Evolutionary conservation across 2,888 invertebrate species (phyloP), one percentile per base, ranked within the genome.

Genomic region (Toxonevra muliebris): DNA sequence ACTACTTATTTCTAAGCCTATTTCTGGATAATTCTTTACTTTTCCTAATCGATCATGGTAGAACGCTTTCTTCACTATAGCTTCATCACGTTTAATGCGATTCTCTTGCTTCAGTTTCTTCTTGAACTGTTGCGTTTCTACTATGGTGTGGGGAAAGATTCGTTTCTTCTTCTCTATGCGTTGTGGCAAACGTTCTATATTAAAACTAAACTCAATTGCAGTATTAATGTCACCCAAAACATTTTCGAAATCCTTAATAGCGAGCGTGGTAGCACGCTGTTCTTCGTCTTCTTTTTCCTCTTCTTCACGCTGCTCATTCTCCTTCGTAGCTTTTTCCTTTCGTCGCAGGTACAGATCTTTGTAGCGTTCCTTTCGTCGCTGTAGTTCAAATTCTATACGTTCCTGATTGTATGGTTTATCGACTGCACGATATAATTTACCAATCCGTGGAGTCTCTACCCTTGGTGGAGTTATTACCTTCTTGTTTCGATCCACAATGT

Each of bases 111-210:
- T 81, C 74, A 83, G 71, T 3, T 75, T 69, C 1, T 72, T 59
- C 58, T 79, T 78, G 1, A 81, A 77, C 1, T 75, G 75, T 53
- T 77, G 71, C 1, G 80, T 77, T 43, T 84, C 83, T 0, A 68
- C 65, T n/a, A 84, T 65, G 0, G 79, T 85, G 54, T 83, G 80
- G 0, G 84, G 85, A 67, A 78, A 84, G 20, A 68, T 74, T 30
- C 76, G 76, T 0, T 73, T 72, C n/a, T 77, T 76, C 1, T 72
- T 58, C 42, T 73, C 69, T 5, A 74, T 63, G 0, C 74, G 70
- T 40, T 77, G 74, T 1, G 76, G 73, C 15, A 72, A 65, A 5
- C 70, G 73, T 40, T 77, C 74, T 55, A 79, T 79, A 0, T 76
- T 75, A 5, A 76, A 76, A 48, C 74, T 77, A 4, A 73, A 77